Evolutionary conservation across 2,113 vertebrate species (phyloP), one percentile per base, ranked within the genome.

Genomic region (Oncorhynchus kisutch): DNA sequence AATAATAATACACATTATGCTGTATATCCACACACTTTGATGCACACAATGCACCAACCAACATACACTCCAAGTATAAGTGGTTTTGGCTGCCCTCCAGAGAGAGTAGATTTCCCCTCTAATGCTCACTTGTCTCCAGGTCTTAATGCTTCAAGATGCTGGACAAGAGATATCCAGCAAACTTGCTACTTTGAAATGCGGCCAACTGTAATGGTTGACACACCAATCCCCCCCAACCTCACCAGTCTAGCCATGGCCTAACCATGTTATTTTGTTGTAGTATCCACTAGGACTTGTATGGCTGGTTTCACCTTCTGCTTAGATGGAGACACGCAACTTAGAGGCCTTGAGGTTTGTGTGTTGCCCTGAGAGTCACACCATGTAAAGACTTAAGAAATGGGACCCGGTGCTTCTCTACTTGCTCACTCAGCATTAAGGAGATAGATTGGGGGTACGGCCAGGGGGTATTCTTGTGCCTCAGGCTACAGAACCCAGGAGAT

Each of bases 11-110:
- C 57, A 57, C 45, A 29, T 20, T 22, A 22, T 22, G 2, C 59
- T 62, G 8, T 16, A 22, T 51, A 48, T 24, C 29, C 27, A 51
- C 71, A 72, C 62, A 49, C 84, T 18, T 49, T 14, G 7, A 49
- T 66, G 70, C 71, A 73, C 75, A 81, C 74, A 84, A 62, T 2
- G 2, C 59, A 62, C 59, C 5, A n/a, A 7, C 59, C 1, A 5
- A 45, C 9, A 45, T 9, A 45, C 39, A 45, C 39, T 45, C 39
- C 39, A 11, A 45, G 27, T 45, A 45, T 9, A 11, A 45, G 39
- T 45, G 39, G 39, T 45, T 62, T 11, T 62, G n/a, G 59, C 59
- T 62, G 7, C 39, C 39, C 39, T 45, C 39, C 39, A 45, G 39
- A 45, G 8, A 45, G 9, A 45, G 39, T 9, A 45, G 59, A 62